A percentile compares a stretch with the other conserved stretches of the same genome.
These are phyloP conservation scores for Aleiodes alternator DNA, from an alignment of 2,888 invertebrate species.

Conservation along the genomic window DNA sequence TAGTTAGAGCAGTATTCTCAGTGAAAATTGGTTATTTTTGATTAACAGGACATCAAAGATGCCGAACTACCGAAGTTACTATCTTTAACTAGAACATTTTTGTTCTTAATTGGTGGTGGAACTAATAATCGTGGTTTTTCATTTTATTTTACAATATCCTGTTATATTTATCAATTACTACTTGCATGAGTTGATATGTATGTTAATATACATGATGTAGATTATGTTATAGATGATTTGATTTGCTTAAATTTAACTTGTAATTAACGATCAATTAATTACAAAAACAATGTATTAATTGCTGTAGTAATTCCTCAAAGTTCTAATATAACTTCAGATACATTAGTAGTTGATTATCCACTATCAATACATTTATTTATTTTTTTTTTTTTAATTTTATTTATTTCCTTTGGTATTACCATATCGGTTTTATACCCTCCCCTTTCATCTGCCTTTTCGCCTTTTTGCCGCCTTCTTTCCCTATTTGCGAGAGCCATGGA, in stretches of 20 bases:
- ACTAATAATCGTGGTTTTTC: background rate
- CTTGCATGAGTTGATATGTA: background rate
- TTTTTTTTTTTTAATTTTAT: too few relatives aligned
- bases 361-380: conserved; percentile 40
- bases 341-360: conserved; percentile 19
- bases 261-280: background rate
- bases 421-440: too few relatives aligned
- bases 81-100: background rate
- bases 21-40: background rate
- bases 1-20: too few relatives aligned
- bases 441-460: too few relatives aligned
- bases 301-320: background rate
- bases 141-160: background rate
- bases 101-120: background rate
- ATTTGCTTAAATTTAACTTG: background rate
- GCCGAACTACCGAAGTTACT: background rate
- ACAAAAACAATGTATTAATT: too few relatives aligned
- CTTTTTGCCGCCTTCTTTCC: too few relatives aligned
- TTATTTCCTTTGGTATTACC: too few relatives aligned
- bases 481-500: too few relatives aligned
- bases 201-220: conserved; percentile 1
- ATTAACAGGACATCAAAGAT: background rate
- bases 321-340: background rate
- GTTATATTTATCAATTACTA: background rate
- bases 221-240: conserved; percentile 20